Evolutionary conservation across 2,113 vertebrate species (phyloP).

Genomic region (Hypocryptadius cinnamomeus): DNA sequence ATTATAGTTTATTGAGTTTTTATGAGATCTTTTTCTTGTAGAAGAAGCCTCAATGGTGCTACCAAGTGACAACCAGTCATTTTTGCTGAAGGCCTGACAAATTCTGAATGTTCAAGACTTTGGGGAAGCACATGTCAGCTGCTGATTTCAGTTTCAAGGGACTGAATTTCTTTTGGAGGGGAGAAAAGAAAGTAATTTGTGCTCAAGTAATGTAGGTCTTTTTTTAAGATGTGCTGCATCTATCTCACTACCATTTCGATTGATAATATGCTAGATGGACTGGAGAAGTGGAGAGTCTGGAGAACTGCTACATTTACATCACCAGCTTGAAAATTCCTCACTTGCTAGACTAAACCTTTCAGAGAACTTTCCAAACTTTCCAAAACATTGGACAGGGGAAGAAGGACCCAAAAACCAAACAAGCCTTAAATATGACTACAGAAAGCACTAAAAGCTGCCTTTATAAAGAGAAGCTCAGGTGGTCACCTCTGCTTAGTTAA

Average conservation of each 20-base stretch:
- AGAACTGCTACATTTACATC: not conserved
- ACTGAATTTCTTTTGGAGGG: not conserved
- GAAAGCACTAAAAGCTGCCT: not conserved
- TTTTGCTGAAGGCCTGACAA: not conserved
- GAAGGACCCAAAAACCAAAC: not conserved
- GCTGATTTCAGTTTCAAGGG: not conserved
- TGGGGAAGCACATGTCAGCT: not conserved
- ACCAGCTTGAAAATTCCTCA: not conserved
- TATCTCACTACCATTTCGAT: not conserved
- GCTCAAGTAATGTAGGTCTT: not conserved
- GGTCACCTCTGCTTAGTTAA: not conserved
- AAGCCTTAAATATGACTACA: not conserved
- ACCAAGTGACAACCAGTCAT: not conserved
- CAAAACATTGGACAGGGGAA: not conserved
- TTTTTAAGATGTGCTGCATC: not conserved
- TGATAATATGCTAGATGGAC: not conserved
- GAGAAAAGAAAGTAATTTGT: not conserved
- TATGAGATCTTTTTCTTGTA: not conserved
- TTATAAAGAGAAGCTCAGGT: not conserved
- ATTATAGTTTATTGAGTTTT: not conserved
- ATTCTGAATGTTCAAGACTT: not conserved
- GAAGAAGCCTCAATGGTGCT: not conserved
- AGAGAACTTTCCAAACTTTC: not conserved
- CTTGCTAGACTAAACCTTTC: not conserved
- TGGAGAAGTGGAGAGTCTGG: not conserved